Percentiles rank a stretch among this genome's conserved stretches.
phyloP scores from a whole-genome alignment of 2,888 invertebrate species.

The Nomada goodeniana region DNA sequence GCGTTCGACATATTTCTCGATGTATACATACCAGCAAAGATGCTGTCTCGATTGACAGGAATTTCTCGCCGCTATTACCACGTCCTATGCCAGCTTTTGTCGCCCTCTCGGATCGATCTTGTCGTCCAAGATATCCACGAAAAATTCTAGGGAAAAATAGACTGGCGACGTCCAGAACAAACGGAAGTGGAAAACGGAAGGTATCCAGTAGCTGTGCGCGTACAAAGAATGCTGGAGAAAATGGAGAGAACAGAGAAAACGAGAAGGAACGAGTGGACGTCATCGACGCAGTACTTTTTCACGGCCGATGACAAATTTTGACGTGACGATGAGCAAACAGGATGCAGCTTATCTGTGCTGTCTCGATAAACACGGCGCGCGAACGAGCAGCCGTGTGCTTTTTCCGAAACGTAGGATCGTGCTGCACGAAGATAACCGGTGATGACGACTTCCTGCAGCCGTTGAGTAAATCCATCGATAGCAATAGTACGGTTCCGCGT shows the following conservation, averaged over 20 bases:
- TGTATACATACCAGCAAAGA: too few species aligned
- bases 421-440: slow-evolving; percentile 4
- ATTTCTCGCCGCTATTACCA: too few species aligned
- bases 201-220: neutral
- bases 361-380: slow-evolving; percentile 47
- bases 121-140: slow-evolving; percentile 2
- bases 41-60: too few species aligned
- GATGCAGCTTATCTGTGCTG: slow-evolving; percentile 61
- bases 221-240: neutral
- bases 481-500: neutral
- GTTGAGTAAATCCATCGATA: slow-evolving; percentile 4
- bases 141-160: neutral
- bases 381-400: neutral
- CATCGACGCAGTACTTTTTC: slow-evolving; percentile 23
- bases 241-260: neutral
- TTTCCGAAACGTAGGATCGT: neutral
- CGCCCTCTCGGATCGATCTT: slow-evolving; percentile 16
- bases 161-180: slow-evolving; percentile 8
- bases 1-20: too few species aligned
- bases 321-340: slow-evolving; percentile 62
- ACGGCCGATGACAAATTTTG: slow-evolving; percentile 43
- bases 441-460: neutral
- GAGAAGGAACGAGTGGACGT: neutral
- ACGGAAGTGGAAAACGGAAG: neutral
- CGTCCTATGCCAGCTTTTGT: slow-evolving; percentile 33